Percentiles rank a stretch among this genome's conserved stretches.
phyloP scores from a whole-genome alignment of 2,113 vertebrate genomes.

The Saguinus imperator region DNA sequence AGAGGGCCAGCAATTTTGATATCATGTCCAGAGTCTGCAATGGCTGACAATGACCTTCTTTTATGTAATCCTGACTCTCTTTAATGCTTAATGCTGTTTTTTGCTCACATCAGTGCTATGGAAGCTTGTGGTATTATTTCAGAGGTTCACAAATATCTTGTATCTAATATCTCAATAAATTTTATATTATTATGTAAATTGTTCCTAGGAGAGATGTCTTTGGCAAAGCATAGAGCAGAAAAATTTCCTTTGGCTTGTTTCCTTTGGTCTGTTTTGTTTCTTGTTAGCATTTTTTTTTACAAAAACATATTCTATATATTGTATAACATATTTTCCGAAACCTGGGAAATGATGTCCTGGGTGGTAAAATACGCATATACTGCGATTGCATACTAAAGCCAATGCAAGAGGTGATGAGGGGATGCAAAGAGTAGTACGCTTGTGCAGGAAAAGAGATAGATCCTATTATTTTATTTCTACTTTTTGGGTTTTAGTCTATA shows the following conservation, averaged over 20 bases:
- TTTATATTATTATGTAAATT: neutral
- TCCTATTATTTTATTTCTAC: neutral
- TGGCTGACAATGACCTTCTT: neutral
- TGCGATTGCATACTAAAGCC: neutral
- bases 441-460: neutral
- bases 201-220: neutral
- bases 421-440: neutral
- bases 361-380: neutral
- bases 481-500: neutral
- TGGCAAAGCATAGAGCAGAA: conserved; percentile 18
- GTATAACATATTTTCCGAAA: conserved; percentile 21
- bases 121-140: neutral
- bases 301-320: neutral
- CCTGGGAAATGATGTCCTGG: neutral
- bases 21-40: neutral
- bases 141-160: neutral
- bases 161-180: neutral
- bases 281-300: neutral
- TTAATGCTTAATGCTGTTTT: neutral
- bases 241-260: conserved; percentile 17
- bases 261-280: neutral
- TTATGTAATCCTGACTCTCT: neutral
- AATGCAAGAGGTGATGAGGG: neutral
- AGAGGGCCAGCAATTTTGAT: neutral
- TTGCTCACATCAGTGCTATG: neutral